Percentiles rank a stretch among this genome's conserved stretches.
Conservation (phyloP, 2,113 vertebrate genomes). For the Tragelaphus buxtoni region DNA sequence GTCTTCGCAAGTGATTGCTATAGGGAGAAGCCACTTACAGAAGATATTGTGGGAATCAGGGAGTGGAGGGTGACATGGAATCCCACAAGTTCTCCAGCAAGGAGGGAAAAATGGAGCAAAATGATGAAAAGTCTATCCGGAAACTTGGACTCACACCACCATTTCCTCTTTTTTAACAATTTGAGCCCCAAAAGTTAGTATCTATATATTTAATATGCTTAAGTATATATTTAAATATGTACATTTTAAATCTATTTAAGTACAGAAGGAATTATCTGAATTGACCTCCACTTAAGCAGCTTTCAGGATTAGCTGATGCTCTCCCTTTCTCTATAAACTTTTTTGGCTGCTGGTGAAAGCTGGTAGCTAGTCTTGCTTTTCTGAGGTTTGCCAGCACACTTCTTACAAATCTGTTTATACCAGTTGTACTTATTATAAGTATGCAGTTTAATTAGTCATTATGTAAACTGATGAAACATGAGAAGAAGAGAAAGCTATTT, state of each 20-base stretch:
- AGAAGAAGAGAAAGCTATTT: slow-evolving; percentile 14
- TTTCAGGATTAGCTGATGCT: not conserved
- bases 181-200: not conserved
- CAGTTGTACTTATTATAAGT: not conserved
- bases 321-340: not conserved
- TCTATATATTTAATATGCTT: not conserved
- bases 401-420: not conserved
- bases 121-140: not conserved
- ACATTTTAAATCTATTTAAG: not conserved
- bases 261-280: not conserved
- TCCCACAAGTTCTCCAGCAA: not conserved
- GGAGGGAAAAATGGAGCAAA: not conserved
- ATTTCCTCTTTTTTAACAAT: not conserved
- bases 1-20: not conserved
- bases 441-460: not conserved
- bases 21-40: not conserved
- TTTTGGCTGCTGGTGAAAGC: not conserved
- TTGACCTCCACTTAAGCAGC: not conserved
- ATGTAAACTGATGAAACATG: not conserved
- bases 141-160: not conserved
- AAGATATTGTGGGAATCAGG: not conserved
- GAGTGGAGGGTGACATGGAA: not conserved
- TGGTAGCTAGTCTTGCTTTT: not conserved
- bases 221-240: not conserved
- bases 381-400: not conserved